Base-by-base conservation (phyloP, 1,140 invertebrate species). In the Drosophila arizonae region DNA sequence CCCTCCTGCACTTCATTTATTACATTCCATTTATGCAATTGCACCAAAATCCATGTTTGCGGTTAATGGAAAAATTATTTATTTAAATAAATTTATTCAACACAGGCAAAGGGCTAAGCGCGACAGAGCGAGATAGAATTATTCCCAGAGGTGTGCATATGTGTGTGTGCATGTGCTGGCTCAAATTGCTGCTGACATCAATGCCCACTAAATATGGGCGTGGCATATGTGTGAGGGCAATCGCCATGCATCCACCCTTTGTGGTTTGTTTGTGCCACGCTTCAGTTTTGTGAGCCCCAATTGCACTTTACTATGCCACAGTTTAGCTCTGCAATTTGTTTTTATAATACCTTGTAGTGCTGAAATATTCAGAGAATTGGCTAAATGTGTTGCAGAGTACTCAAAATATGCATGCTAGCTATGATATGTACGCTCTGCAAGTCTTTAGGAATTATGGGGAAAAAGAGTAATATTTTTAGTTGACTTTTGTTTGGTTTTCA, bases 41-140 rank as follows among this genome's bases (percentile, higher is more conserved):
- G 77, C 81, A 60, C 75, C 78, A 75, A 86, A 86, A 86, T 86
- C 81, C 77, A 86, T 86, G 77, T 86, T 86, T 86, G 81, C 77
- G 81, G 81, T 81, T 86, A 86, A 86, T 86, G 81, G 81, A 86
- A 86, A 85, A 86, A 86, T 86, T 78, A 86, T 86, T 86, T 86
- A 86, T 86, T 85, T 78, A 86, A 86, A 86, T 81, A 86, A 78
- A 86, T 81, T 80, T 86, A 85, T 85, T 72, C 67, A 56, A 80
- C 81, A 80, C 77, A 63, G 69, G 57, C 71, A 41, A 48, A 54
- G 50, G 60, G 39, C 64, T 55, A 36, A 28, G 17, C 60, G 48
- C 56, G 26, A 48, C n/a, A 61, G 48, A 66, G 26, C 36, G 54
- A 57, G 45, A 68, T 46, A 45, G 51, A 50, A 62, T 33, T 64